Evolutionary conservation across 2,113 vertebrate species (phyloP).

Genomic region (Coracopsis vasa): DNA sequence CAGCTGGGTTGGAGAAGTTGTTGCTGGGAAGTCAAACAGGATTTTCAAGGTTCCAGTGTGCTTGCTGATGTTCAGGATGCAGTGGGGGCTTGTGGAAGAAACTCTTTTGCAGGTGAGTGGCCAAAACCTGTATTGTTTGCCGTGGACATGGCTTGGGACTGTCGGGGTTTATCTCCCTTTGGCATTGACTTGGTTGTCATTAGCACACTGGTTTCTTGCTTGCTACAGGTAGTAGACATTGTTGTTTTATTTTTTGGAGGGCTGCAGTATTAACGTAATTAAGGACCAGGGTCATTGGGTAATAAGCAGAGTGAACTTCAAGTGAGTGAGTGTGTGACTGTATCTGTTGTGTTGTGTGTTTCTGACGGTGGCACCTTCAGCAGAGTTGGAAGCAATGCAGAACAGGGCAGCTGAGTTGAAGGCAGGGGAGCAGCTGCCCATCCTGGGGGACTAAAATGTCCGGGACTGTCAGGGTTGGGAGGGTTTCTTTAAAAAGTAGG

Average conservation of each 20-base stretch:
- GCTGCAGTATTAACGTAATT: neutral
- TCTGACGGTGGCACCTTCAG: neutral
- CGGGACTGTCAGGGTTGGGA: neutral
- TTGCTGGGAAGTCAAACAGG: neutral
- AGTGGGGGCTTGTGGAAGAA: neutral
- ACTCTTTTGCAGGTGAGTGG: neutral
- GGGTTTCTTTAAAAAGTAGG: neutral
- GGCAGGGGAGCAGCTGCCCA: neutral
- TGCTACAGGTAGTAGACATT: neutral
- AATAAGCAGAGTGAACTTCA: neutral
- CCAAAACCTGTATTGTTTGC: neutral
- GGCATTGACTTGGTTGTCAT: fast-evolving
- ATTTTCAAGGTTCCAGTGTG: neutral
- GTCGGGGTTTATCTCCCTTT: neutral
- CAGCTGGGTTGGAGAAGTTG: neutral
- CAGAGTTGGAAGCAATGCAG: fast-evolving
- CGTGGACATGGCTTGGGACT: fast-evolving
- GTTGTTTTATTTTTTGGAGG: neutral
- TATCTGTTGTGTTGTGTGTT: fast-evolving
- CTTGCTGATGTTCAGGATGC: neutral
- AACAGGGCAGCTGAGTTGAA: neutral
- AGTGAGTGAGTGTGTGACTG: neutral
- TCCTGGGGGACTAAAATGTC: neutral
- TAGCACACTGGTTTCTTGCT: neutral
- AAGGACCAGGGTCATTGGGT: neutral